These are phyloP conservation scores for Columba guinea DNA, from an alignment of 2,797 vertebrate genomes.

Conservation along the genomic window DNA sequence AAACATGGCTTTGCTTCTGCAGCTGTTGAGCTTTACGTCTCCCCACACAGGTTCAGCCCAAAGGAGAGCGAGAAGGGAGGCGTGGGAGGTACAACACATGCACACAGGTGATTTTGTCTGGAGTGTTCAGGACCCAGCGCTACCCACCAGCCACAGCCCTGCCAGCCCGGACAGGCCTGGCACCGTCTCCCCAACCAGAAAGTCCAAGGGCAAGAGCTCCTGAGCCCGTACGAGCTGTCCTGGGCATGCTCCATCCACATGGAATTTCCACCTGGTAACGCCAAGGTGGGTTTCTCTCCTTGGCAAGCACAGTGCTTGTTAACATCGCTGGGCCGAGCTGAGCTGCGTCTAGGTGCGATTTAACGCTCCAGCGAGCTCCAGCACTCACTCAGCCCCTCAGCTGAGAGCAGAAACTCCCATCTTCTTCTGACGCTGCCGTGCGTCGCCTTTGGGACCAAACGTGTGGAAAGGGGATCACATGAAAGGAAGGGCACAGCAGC, in stretches of 20 bases:
- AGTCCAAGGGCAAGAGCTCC: not conserved
- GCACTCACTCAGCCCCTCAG: conserved; percentile 1
- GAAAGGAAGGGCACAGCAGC: not conserved
- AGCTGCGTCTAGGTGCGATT: not conserved
- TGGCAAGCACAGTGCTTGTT: not conserved
- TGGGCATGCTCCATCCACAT: not conserved
- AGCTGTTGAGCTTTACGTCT: not conserved
- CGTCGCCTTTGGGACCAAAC: not conserved
- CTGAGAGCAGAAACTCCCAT: not conserved
- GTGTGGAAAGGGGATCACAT: not conserved
- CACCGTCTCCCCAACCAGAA: not conserved
- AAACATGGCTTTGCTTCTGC: not conserved
- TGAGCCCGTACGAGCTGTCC: not conserved
- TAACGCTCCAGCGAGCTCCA: conserved; percentile 30
- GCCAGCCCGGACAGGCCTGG: not conserved
- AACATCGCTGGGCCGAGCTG: not conserved
- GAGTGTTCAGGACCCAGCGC: rapidly evolving
- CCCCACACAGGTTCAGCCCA: not conserved
- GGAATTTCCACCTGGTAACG: not conserved
- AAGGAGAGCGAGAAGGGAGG: not conserved
- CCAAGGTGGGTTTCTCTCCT: not conserved
- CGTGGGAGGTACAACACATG: not conserved
- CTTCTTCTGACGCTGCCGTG: not conserved
- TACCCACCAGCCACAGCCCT: not conserved
- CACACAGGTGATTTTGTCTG: rapidly evolving